Evolutionary conservation across 2,888 invertebrate genomes (phyloP), one percentile per base, ranked within the genome.

Genomic region (Xestia ashworthii): DNA sequence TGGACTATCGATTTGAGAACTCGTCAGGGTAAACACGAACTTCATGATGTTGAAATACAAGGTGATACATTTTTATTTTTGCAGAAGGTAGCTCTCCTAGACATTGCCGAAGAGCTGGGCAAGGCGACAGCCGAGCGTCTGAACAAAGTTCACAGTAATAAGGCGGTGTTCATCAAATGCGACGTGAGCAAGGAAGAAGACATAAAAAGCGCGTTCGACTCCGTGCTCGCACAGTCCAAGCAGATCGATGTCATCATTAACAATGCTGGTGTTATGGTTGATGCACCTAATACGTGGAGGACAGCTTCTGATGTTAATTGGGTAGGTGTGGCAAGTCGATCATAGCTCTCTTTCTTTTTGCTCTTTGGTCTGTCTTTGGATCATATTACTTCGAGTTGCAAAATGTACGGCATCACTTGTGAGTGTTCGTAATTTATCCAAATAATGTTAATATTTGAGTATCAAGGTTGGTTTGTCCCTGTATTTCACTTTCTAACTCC

Each of bases 201-300:
- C 5, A 89, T 93, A 41, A 67, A 75, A 0, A 81, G 75, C 0
- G 90, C 91, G 0, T 93, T 93, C 78, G 84, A 92, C 5, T 71
- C 89, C 75, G 91, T 92, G 19, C 66, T 92, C 19, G 77, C 78
- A 1, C 81, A 84, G 66, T 90, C 91, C 60, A 85, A 90, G 64
- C 89, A 85, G 53, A 79, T 94, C 22, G 93, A 94, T 60, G 92
- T 94, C 58, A 85, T 94, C 50, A 88, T 94, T 68, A 94, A 94
- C 81, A 93, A 94, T 76, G 93, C 94, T 55, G 94, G 94, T 0
- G 91, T 94, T 58, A 91, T 94, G 91, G 90, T 88, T 55, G 93
- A 94, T 74, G 69, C 90, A 0, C 90, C 91, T 0, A 19, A 85
- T 4, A 14, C 86, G 4, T 93, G 92, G 92, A 91, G 92, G 70